A percentile compares a stretch with the other conserved stretches of the same genome.
These are phyloP conservation scores for Clunio marinus DNA, from an alignment of 2,888 invertebrate species.

Conservation along the genomic window DNA sequence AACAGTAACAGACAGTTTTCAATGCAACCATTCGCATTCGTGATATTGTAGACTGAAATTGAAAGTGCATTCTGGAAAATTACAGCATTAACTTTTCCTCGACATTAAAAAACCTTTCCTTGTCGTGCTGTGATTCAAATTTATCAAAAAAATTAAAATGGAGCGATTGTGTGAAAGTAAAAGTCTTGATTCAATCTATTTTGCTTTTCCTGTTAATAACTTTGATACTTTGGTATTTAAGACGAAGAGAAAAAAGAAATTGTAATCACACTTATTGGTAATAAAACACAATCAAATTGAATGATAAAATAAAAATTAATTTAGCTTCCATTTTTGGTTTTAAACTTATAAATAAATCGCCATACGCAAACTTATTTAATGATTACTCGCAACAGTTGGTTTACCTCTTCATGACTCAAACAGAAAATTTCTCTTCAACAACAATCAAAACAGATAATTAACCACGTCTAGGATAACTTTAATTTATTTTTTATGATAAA, in stretches of 20 bases:
- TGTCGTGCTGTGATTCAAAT: neutral
- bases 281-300: neutral
- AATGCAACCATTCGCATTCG: neutral
- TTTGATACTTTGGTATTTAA: neutral
- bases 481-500: too few species aligned
- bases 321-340: too few species aligned
- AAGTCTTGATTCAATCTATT: neutral
- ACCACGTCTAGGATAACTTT: too few species aligned
- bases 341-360: too few species aligned
- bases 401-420: too few species aligned
- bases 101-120: neutral
- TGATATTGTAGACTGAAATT: too few species aligned
- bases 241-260: neutral
- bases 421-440: too few species aligned
- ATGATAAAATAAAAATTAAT: neutral
- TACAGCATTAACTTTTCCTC: neutral
- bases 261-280: neutral
- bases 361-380: too few species aligned
- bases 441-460: too few species aligned
- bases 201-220: neutral
- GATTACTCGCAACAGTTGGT: too few species aligned
- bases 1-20: too few species aligned
- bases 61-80: neutral
- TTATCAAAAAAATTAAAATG: neutral
- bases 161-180: constrained; percentile 15